phyloP scores from a whole-genome alignment of 2,797 vertebrate species.

The Pteropus rufus region DNA sequence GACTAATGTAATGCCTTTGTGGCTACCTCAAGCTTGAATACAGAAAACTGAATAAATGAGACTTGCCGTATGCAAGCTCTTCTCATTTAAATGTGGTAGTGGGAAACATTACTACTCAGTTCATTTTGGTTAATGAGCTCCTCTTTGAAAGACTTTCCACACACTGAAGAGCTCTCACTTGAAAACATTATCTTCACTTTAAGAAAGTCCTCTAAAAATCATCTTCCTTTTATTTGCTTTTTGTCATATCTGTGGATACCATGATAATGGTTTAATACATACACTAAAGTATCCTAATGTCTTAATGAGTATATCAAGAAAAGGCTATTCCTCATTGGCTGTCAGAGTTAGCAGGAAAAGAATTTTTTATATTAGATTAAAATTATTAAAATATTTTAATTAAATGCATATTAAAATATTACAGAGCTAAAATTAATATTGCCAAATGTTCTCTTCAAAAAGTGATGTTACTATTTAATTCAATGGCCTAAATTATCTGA shows the following conservation, averaged over 20 bases:
- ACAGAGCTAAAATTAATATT: neutral
- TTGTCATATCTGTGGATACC: neutral
- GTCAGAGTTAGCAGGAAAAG: neutral
- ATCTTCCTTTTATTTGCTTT: neutral
- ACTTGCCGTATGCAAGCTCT: neutral
- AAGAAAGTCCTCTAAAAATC: neutral
- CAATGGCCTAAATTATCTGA: neutral
- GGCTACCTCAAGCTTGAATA: neutral
- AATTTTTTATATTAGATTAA: neutral
- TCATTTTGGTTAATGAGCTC: neutral
- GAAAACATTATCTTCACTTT: neutral
- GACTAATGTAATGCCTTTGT: neutral
- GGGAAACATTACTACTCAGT: neutral
- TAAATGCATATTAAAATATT: neutral
- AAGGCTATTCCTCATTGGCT: neutral
- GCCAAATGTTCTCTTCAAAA: neutral
- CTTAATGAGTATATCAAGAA: neutral
- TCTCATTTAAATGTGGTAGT: neutral
- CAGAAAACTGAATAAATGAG: neutral
- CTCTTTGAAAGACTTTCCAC: neutral
- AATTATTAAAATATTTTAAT: neutral
- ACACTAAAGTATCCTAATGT: neutral
- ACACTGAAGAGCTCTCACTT: neutral
- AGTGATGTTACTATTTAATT: neutral
- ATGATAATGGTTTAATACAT: neutral